Evolutionary conservation across 2,888 invertebrate species (phyloP), one percentile per base, ranked within the genome.

Genomic region (Amphipyra berbera): DNA sequence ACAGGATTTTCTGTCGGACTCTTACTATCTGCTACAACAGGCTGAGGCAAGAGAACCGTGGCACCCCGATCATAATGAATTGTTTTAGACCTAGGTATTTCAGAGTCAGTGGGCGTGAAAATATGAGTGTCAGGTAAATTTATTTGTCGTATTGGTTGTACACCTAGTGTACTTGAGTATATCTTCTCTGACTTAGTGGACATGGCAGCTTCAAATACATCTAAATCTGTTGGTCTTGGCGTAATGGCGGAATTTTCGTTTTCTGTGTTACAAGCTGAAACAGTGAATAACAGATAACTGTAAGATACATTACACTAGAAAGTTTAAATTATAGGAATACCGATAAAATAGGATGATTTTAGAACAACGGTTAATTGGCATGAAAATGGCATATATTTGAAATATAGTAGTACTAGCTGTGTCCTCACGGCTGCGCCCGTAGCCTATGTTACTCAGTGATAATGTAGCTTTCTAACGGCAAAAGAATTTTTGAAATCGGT

Each of bases 121-220:
- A 95, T 95, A 79, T 95, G 95, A 27, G 95, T 95, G 65, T 95
- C 95, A 9, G 95, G 95, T 63, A 95, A 84, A 75, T 85, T 95
- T 53, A 95, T 95, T 82, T 95, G 95, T 49, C 95, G 79, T 61
- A 94, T 74, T 42, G 93, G 93, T 78, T 95, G 95, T 33, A 94
- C 88, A 76, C 85, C 89, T 55, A 95, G 77, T 44, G 92, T 88
- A 61, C 83, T 90, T 27, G 95, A 91, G 76, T 88, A 94, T 73
- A 91, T 86, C 78, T 92, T 92, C 60, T 90, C 90, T 21, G 87
- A 55, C 78, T 90, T 90, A 12, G 86, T 67, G n/a, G 90, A 72
- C 44, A 86, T 74, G 15, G 87, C 76, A 55, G 85, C 85, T 78
- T 90, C 90, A 81, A 93, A 91, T 9, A 90, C 89, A 68, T 90